Evolutionary conservation across 2,797 vertebrate genomes (phyloP).

Genomic region (Varecia variegata): DNA sequence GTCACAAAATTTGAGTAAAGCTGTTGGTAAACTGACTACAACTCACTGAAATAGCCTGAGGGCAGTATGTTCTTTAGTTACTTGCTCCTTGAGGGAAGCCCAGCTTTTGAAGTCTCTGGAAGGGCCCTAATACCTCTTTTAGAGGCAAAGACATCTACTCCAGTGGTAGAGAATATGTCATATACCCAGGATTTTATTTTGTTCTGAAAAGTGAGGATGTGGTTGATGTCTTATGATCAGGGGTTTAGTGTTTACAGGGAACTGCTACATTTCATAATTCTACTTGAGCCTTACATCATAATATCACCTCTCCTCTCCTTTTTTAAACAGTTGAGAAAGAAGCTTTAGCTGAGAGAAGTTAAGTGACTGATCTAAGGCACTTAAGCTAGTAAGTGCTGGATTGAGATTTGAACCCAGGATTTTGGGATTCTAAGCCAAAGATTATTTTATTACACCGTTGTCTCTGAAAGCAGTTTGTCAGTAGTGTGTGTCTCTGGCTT

Average conservation of each 20-base stretch:
- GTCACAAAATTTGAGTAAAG: neutral
- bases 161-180: neutral
- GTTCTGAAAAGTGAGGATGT: constrained; percentile 13
- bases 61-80: neutral
- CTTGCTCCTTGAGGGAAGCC: neutral
- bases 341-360: neutral
- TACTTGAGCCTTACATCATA: neutral
- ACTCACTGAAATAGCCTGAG: neutral
- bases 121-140: neutral
- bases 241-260: neutral
- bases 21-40: neutral
- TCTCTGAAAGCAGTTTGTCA: constrained; percentile 25
- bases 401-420: constrained; percentile 27
- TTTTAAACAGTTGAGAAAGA: neutral
- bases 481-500: neutral
- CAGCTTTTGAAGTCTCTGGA: neutral
- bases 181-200: neutral
- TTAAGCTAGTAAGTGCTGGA: neutral
- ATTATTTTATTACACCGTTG: neutral
- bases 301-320: neutral
- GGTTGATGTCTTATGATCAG: neutral
- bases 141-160: neutral
- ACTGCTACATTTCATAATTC: neutral
- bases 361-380: neutral
- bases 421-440: neutral